Conservation (phyloP, 2,797 vertebrate species). For the Nyctibius grandis region DNA sequence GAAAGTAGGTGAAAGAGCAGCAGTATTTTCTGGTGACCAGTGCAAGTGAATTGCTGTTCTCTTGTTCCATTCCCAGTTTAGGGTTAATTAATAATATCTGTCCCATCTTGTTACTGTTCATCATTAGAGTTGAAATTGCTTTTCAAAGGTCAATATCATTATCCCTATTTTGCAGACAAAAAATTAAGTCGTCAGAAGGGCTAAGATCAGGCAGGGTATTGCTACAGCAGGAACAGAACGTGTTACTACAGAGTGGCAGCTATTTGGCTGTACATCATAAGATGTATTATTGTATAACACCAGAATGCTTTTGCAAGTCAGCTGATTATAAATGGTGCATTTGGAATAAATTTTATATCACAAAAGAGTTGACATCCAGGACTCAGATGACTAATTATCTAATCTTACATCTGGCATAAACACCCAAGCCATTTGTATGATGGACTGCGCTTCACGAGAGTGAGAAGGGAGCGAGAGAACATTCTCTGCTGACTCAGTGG, state of each 20-base stretch:
- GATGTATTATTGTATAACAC: neutral
- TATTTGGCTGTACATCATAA: neutral
- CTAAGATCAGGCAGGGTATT: neutral
- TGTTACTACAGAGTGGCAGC: neutral
- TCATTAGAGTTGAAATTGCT: neutral
- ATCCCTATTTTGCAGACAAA: neutral
- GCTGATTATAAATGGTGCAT: slow-evolving; percentile 31
- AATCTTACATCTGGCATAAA: slow-evolving; percentile 66
- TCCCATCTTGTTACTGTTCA: neutral
- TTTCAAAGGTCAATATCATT: slow-evolving; percentile 30
- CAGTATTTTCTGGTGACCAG: neutral
- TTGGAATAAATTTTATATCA: slow-evolving; percentile 51
- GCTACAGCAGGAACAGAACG: neutral
- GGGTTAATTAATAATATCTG: neutral
- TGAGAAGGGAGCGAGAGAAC: slow-evolving; percentile 5
- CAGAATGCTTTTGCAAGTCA: neutral
- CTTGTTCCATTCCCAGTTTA: neutral
- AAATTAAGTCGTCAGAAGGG: neutral
- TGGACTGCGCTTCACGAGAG: neutral
- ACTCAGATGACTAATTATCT: slow-evolving; percentile 60
- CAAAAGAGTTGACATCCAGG: slow-evolving; percentile 49
- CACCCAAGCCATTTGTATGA: slow-evolving; percentile 44
- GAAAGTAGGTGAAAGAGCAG: neutral
- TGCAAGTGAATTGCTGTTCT: neutral
- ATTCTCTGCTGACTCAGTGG: slow-evolving; percentile 58